A percentile compares a stretch with the other conserved stretches of the same genome.
phyloP scores from a whole-genome alignment of 2,113 vertebrate genomes.

The Macaca nemestrina region DNA sequence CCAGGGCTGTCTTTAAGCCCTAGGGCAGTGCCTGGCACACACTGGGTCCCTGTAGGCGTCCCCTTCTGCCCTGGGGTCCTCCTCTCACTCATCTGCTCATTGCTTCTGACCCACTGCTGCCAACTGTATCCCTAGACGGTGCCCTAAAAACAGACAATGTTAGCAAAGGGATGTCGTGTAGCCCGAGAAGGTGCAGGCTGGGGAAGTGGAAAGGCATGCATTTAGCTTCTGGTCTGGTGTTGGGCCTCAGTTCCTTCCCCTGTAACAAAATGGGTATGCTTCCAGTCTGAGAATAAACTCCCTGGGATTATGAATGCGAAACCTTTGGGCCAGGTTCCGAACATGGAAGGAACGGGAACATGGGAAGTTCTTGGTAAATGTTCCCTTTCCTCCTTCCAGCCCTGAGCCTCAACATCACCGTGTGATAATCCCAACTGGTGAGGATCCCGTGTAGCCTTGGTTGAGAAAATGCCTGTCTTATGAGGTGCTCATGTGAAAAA shows the following conservation, averaged over 20 bases:
- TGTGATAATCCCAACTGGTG: rapidly evolving
- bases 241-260: neutral
- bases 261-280: neutral
- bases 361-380: neutral
- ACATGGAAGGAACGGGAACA: neutral
- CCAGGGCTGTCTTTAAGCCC: neutral
- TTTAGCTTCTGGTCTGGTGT: neutral
- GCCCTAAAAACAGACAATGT: neutral
- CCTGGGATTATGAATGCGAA: rapidly evolving
- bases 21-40: neutral
- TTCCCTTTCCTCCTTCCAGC: neutral
- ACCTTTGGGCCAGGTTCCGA: neutral
- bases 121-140: neutral
- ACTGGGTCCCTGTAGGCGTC: rapidly evolving
- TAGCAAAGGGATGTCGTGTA: neutral
- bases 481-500: neutral
- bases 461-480: neutral
- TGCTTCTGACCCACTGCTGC: neutral
- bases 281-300: neutral
- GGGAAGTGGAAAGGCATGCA: rapidly evolving
- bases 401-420: rapidly evolving
- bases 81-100: neutral
- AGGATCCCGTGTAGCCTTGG: neutral
- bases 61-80: neutral
- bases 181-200: neutral